Percentiles rank a stretch among this genome's conserved stretches.
These are phyloP conservation scores for Gastrophysa polygoni DNA, from an alignment of 2,888 invertebrate species.

Conservation along the genomic window DNA sequence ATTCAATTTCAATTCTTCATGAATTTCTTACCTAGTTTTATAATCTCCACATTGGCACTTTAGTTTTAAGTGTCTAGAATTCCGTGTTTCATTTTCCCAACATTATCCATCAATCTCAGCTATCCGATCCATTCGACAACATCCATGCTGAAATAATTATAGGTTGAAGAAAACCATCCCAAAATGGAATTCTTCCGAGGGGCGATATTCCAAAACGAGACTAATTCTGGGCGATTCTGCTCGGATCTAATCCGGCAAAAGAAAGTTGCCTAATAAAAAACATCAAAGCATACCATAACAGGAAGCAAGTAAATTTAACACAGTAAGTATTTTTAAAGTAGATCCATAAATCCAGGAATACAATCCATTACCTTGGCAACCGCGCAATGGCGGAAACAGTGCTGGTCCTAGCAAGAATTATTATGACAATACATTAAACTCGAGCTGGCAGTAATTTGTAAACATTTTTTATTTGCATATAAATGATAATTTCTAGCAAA, in stretches of 20 bases:
- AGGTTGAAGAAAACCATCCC: not conserved
- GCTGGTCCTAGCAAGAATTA: constrained; percentile 29
- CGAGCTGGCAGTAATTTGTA: constrained; percentile 30
- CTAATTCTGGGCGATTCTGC: constrained; percentile 29
- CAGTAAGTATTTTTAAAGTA: constrained; percentile 43
- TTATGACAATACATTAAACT: constrained; percentile 37
- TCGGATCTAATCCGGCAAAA: constrained; percentile 25
- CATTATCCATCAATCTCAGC: too few relatives aligned
- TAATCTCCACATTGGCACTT: too few relatives aligned
- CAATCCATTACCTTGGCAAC: constrained; percentile 42
- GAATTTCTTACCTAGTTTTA: too few relatives aligned
- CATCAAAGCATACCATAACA: constrained; percentile 31
- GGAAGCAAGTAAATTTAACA: constrained; percentile 35
- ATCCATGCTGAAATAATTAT: too few relatives aligned
- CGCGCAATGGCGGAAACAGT: constrained; percentile 35
- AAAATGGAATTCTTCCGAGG: not conserved
- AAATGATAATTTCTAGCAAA: constrained; percentile 26
- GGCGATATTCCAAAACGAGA: constrained; percentile 13
- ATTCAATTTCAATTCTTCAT: too few relatives aligned
- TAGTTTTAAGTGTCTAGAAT: too few relatives aligned
- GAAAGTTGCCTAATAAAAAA: constrained; percentile 34
- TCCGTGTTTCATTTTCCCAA: too few relatives aligned
- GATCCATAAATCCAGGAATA: constrained; percentile 39
- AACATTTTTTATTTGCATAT: constrained; percentile 36
- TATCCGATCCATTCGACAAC: too few relatives aligned